Conservation (phyloP, 2,888 invertebrate species). For the Flexamia atlantica region DNA sequence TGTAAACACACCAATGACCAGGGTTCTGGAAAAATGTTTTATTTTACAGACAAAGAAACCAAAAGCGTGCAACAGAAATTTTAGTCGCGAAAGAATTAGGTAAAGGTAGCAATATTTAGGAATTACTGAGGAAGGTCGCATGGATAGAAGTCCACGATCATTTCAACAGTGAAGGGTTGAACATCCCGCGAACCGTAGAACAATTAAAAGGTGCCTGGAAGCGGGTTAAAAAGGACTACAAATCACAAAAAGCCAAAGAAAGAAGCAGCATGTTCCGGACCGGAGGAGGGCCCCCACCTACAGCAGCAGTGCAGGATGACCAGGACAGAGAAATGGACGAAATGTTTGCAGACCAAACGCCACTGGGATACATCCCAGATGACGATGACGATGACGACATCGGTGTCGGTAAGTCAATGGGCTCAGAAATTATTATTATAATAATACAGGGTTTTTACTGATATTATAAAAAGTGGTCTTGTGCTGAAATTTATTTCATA, state of each 20-base stretch:
- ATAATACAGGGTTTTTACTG: conserved; percentile 14
- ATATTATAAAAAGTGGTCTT: too few species aligned
- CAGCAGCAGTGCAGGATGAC: neutral
- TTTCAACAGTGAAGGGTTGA: conserved; percentile 21
- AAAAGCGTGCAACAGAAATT: too few species aligned
- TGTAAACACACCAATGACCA: too few species aligned
- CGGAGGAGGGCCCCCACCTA: conserved; percentile 50
- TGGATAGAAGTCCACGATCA: neutral
- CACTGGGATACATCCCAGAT: conserved; percentile 31
- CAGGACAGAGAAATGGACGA: conserved; percentile 20
- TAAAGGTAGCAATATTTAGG: too few species aligned
- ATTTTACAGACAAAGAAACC: too few species aligned
- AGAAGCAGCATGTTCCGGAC: conserved; percentile 14
- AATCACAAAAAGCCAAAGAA: conserved; percentile 40
- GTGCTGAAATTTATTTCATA: too few species aligned
- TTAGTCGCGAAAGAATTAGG: too few species aligned
- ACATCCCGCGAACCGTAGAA: neutral
- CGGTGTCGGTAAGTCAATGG: conserved; percentile 23
- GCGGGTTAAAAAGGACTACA: conserved; percentile 17
- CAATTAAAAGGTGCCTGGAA: conserved; percentile 44
- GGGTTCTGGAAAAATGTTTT: too few species aligned
- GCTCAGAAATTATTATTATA: too few species aligned
- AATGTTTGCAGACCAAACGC: conserved; percentile 30
- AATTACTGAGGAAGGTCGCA: neutral
- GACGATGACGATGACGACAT: too few species aligned